A percentile compares a stretch with the other conserved stretches of the same genome.
phyloP scores from a whole-genome alignment of 30 jellyfish, hydroid and myxozoan species.

The Chrysaora quinquecirrha region DNA sequence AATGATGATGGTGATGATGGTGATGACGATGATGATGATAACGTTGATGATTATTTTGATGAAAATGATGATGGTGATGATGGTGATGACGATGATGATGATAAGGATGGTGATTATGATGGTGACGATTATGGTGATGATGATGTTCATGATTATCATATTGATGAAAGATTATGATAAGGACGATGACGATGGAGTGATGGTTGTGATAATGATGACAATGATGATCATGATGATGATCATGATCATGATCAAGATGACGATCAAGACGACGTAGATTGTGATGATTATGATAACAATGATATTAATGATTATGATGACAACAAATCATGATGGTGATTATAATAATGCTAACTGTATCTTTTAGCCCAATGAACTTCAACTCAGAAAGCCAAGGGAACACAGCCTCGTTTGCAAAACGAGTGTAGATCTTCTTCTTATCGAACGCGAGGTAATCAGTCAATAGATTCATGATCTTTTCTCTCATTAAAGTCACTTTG shows the following conservation, averaged over 20 bases:
- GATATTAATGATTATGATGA: not conserved
- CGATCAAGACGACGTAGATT: not conserved
- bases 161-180: too few relatives aligned
- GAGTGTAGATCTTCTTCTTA: conserved; percentile 56
- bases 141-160: too few relatives aligned
- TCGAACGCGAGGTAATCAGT: conserved; percentile 65
- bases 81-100: too few relatives aligned
- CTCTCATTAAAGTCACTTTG: too few relatives aligned
- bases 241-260: not conserved
- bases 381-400: conserved; percentile 33
- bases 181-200: too few relatives aligned
- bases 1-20: not conserved
- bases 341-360: not conserved
- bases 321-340: not conserved
- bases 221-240: not conserved
- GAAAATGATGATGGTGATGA: too few relatives aligned
- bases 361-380: conserved; percentile 44
- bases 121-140: too few relatives aligned
- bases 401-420: conserved; percentile 72
- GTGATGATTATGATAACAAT: not conserved
- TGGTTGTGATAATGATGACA: too few relatives aligned
- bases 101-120: too few relatives aligned
- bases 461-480: too few relatives aligned
- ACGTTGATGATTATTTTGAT: not conserved
- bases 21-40: not conserved